These are phyloP conservation scores for Corvus moneduloides DNA, from an alignment of 2,113 vertebrate species.

Conservation along the genomic window DNA sequence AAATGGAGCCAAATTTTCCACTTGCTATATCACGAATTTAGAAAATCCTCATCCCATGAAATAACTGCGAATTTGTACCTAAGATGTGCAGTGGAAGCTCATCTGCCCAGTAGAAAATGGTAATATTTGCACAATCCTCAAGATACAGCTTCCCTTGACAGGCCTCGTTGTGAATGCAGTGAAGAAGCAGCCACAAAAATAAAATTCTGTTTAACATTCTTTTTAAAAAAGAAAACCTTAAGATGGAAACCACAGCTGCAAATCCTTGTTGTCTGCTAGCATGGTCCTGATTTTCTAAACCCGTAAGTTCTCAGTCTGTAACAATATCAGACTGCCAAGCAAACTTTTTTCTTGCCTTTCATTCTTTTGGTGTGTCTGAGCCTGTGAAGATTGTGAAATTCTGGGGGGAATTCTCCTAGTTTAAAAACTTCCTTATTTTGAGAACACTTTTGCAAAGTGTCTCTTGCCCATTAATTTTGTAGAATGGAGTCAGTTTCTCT, in stretches of 20 bases:
- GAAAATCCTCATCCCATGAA: neutral
- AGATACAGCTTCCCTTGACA: neutral
- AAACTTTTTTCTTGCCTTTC: neutral
- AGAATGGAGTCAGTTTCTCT: neutral
- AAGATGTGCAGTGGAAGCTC: neutral
- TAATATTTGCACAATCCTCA: neutral
- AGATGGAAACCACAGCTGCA: neutral
- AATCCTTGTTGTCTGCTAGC: neutral
- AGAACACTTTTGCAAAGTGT: neutral
- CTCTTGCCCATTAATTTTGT: neutral
- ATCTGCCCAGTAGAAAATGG: neutral
- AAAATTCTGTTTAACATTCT: neutral
- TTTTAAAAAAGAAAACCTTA: neutral
- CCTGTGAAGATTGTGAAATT: neutral
- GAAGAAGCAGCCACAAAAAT: neutral
- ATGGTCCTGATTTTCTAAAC: neutral
- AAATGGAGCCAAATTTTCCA: neutral
- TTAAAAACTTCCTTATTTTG: neutral
- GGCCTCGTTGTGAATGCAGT: neutral
- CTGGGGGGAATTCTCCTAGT: neutral
- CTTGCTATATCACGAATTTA: neutral
- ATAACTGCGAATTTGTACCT: neutral
- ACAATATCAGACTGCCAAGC: neutral
- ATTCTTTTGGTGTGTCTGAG: neutral
- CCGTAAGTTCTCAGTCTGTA: neutral